These are phyloP conservation scores for Leuciscus idus DNA, from an alignment of 2,113 vertebrate genomes.

Conservation along the genomic window DNA sequence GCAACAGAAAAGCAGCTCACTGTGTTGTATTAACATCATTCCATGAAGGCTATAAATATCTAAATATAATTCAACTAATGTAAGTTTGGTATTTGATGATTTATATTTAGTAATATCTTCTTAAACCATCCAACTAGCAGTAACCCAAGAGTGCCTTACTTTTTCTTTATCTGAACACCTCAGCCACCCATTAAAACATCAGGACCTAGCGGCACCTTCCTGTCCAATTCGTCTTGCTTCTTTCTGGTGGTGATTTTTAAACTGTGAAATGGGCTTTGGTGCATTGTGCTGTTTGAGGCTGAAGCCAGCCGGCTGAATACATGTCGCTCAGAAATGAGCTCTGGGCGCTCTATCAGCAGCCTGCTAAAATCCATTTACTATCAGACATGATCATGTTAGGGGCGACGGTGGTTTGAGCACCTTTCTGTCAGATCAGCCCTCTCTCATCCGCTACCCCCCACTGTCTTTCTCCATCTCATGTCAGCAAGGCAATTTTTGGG, in stretches of 20 bases:
- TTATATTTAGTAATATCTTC: neutral
- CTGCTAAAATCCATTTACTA: slow-evolving; percentile 39
- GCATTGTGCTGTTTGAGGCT: slow-evolving; percentile 19
- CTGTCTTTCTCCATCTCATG: slow-evolving; percentile 41
- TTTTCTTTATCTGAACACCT: slow-evolving; percentile 19
- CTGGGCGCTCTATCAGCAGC: slow-evolving; percentile 18
- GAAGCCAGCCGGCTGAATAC: neutral
- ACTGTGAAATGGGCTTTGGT: slow-evolving; percentile 31
- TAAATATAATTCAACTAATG: no score
- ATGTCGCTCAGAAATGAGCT: slow-evolving; percentile 14
- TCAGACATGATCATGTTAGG: slow-evolving; percentile 38
- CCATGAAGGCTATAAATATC: no score
- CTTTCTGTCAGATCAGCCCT: slow-evolving; percentile 18
- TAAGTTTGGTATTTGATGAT: neutral
- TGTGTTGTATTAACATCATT: no score
- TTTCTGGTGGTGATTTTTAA: neutral
- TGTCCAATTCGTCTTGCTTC: neutral
- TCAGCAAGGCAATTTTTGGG: slow-evolving; percentile 38
- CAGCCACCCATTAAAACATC: slow-evolving; percentile 4
- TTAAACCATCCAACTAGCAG: neutral
- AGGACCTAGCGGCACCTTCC: neutral
- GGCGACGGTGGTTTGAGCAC: neutral
- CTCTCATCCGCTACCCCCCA: neutral
- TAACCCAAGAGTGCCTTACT: neutral
- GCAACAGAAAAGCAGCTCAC: no score